Base-by-base conservation (phyloP, 2,888 invertebrate species). In the Pollenia amentaria region DNA sequence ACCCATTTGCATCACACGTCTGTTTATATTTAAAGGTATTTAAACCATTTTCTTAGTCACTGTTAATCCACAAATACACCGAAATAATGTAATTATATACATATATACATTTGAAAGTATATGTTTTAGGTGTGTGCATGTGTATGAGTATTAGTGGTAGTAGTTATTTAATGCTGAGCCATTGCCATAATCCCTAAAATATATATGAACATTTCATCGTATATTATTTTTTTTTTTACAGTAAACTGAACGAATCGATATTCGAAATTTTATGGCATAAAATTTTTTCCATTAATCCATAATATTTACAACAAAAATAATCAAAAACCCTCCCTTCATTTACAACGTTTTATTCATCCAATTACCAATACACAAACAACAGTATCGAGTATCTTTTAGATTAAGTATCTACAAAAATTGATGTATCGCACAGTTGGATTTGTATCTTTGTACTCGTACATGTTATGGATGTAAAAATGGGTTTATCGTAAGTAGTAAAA, bases 281-380 rank as follows among this genome's bases (percentile, higher is more conserved):
- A 81, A 65, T 84, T 81, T 83, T 81, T 73, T 16, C 73, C 76
- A 81, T 81, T 81, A 76, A 75, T 81, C 76, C 62, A 76, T 85
- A 79, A 79, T 75, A 67, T 72, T 48, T 76, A 40, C 16, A 48
- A n/a, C 18, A 79, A 42, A 8, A 40, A 70, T 11, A 57, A 57
- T 10, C 12, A 29, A 57, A 21, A 75, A 76, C 42, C 72, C 53
- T 80, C 72, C 80, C 80, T 70, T 80, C 18, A 38, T 12, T 46
- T 18, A 11, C 62, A n/a, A 42, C 55, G 16, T 48, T 29, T 29
- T 29, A 29, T 29, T 42, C 55, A 57, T 18, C 70, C 62, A 29
- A 70, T 62, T 62, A 76, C 44, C 53, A 48, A 67, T 53, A 51
- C 77, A 70, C 21, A 14, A 14, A 38, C 11, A 38, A 38, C n/a